Conservation (phyloP, 1,140 invertebrate genomes). For the Anagrus nilaparvatae region DNA sequence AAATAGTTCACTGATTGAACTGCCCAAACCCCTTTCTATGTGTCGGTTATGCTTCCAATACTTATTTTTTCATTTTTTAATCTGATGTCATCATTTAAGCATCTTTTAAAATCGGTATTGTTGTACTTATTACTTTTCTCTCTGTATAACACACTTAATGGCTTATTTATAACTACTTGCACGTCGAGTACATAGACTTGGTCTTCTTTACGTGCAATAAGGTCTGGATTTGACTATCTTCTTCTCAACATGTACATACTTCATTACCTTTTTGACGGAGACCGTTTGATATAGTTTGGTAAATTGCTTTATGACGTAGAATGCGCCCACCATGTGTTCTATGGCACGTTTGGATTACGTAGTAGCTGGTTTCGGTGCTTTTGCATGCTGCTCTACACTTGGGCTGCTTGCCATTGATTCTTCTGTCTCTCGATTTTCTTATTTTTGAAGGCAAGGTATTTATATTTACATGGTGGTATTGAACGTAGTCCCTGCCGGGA, state of each 20-base stretch:
- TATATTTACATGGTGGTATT: too few species aligned
- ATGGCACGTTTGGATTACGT: slow-evolving; percentile 31
- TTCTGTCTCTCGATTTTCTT: slow-evolving; percentile 8
- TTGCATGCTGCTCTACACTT: slow-evolving; percentile 26
- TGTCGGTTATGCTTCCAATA: too few species aligned
- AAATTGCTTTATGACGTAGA: slow-evolving; percentile 23
- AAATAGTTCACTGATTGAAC: too few species aligned
- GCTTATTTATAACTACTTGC: too few species aligned
- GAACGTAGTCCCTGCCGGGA: too few species aligned
- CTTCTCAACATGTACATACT: not conserved
- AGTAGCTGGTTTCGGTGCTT: slow-evolving; percentile 25
- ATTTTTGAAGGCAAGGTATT: too few species aligned
- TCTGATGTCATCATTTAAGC: too few species aligned
- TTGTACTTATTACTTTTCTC: too few species aligned
- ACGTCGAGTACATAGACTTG: slow-evolving; percentile 10
- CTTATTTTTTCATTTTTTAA: too few species aligned
- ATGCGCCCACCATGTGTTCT: slow-evolving; percentile 30
- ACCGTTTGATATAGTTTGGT: not conserved
- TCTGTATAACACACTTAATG: too few species aligned
- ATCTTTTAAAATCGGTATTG: too few species aligned
- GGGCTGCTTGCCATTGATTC: not conserved
- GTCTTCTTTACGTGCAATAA: not conserved
- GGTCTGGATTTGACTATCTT: slow-evolving; percentile 12
- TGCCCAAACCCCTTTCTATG: too few species aligned
- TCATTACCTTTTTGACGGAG: not conserved